These are phyloP conservation scores for Morone chrysops DNA, from an alignment of 2,113 vertebrate species.

Conservation along the genomic window DNA sequence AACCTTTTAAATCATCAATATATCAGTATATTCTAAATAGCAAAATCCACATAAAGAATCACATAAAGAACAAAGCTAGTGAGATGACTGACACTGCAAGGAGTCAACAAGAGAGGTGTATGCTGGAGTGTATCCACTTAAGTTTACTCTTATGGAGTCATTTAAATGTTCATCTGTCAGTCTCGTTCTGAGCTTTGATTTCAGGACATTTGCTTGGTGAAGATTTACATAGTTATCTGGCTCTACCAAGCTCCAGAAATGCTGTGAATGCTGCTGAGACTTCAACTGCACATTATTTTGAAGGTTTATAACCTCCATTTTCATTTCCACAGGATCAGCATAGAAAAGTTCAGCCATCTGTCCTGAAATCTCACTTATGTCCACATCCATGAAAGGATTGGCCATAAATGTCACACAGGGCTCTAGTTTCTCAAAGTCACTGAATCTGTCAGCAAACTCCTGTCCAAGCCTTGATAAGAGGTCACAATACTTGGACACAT, in stretches of 20 bases:
- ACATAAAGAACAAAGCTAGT: too few relatives aligned
- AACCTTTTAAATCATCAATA: too few relatives aligned
- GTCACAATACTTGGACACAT: background rate
- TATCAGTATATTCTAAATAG: too few relatives aligned
- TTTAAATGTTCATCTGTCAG: constrained; percentile 52
- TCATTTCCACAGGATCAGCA: background rate
- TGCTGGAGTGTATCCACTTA: constrained; percentile 35
- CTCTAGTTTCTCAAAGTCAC: background rate
- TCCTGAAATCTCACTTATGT: background rate
- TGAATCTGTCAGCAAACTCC: background rate
- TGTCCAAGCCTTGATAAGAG: background rate
- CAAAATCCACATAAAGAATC: too few relatives aligned
- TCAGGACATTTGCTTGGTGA: constrained; percentile 27
- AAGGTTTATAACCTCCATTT: background rate
- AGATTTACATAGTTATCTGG: background rate
- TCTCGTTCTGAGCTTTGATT: constrained; percentile 33
- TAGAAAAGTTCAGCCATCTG: background rate
- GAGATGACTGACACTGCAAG: constrained; percentile 22
- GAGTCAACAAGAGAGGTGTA: constrained; percentile 35
- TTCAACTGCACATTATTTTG: too few relatives aligned
- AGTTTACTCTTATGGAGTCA: constrained; percentile 51
- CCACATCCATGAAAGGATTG: background rate
- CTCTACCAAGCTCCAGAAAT: background rate
- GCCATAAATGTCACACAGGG: background rate
- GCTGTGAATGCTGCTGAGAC: background rate